Evolutionary conservation across 2,113 vertebrate species (phyloP), one percentile per base, ranked within the genome.

Genomic region (Aplodontia rufa): DNA sequence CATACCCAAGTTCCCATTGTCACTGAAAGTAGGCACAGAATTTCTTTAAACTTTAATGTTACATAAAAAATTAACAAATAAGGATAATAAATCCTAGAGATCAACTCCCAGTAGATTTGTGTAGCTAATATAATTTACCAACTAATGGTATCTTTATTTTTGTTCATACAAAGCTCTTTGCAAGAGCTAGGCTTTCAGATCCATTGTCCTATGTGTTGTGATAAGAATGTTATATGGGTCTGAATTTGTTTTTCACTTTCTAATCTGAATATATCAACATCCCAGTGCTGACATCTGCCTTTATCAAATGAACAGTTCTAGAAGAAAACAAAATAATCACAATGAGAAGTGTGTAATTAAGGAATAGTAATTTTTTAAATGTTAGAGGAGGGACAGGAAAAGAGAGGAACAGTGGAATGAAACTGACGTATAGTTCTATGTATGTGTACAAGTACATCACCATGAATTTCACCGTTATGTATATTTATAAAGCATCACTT

Each of bases 211-310:
- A 13, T 84, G 72, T 0, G 8, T 58, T 88, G 28, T 90, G 53
- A 60, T 69, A 53, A 71, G 49, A 69, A 82, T 24, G 8, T 83
- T 87, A 17, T 16, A 14, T 76, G 40, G 9, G 66, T 69, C 68
- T 80, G n/a, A 6, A 78, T 55, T 93, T 93, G 58, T 58, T 94
- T 89, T 94, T 40, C 71, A 75, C 26, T 49, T 37, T 84, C 13
- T 45, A 12, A 66, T 45, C 45, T 28, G 5, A 86, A 62, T 2
- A 6, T 37, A 42, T 64, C 51, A 64, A 42, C 69, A 75, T 64
- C 12, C 37, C 64, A 91, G 30, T 81, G 17, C 28, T 53, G 87
- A 88, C 16, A 90, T 40, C 58, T 62, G 35, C 35, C 42, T 87
- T 90, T 55, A 75, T 32, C 47, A 75, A 58, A 26, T 62, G 47